Percentiles rank a stretch among this genome's conserved stretches.
phyloP scores from a whole-genome alignment of 1,140 invertebrate species.

The Stenopsyche tienmushanensis region DNA sequence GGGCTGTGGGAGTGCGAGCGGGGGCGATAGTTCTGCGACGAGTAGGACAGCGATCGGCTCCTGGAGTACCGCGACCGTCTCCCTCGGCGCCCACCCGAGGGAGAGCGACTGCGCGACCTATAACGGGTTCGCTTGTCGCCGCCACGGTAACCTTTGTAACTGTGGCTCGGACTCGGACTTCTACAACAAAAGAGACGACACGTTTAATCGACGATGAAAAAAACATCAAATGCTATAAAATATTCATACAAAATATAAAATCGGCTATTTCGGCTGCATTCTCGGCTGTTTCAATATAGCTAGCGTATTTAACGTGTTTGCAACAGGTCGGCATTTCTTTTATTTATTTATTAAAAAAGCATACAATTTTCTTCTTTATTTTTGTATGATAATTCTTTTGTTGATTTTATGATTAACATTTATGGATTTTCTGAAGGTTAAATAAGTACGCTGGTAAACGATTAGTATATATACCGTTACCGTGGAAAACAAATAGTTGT shows the following conservation, averaged over 20 bases:
- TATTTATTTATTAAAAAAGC: not conserved
- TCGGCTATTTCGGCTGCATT: not conserved
- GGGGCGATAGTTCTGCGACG: constrained; percentile 51
- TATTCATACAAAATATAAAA: not conserved
- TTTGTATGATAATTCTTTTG: no score
- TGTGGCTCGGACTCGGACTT: constrained; percentile 16
- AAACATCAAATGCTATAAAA: not conserved
- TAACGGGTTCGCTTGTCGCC: constrained; percentile 4
- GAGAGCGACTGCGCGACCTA: constrained; percentile 29
- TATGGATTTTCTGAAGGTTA: no score
- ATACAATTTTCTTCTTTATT: no score
- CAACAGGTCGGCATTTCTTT: not conserved
- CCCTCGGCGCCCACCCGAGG: constrained; percentile 39
- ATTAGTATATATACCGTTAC: no score
- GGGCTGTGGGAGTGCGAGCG: constrained; percentile 52
- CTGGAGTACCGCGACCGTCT: constrained; percentile 48
- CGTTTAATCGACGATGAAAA: not conserved
- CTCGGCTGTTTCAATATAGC: not conserved
- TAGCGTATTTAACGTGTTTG: not conserved
- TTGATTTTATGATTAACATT: no score
- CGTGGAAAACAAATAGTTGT: no score
- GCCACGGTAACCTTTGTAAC: constrained; percentile 15
- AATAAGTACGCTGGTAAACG: no score
- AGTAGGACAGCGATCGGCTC: constrained; percentile 51
- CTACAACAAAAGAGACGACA: constrained; percentile 1